Conservation (phyloP, 2,797 vertebrate genomes). For the Poecilia velifera region DNA sequence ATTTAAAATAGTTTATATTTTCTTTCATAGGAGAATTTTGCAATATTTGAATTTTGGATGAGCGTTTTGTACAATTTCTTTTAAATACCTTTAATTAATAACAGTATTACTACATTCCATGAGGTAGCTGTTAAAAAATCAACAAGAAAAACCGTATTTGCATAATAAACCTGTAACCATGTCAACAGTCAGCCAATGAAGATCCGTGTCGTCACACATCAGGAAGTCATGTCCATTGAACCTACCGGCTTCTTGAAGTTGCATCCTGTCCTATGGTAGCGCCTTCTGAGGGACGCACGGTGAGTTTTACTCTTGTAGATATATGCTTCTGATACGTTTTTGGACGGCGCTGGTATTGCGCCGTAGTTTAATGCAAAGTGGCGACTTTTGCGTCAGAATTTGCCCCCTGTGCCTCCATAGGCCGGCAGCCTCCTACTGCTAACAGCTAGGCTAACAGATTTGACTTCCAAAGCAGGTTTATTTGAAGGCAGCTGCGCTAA, state of each 20-base stretch:
- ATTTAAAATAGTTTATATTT: background rate
- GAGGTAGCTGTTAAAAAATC: background rate
- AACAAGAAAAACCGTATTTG: background rate
- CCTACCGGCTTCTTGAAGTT: slow-evolving; percentile 65
- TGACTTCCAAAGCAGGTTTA: slow-evolving; percentile 31
- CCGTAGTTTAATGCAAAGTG: rapidly evolving
- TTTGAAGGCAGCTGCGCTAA: slow-evolving; percentile 21
- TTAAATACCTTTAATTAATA: background rate
- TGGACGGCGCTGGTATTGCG: rapidly evolving
- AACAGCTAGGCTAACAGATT: slow-evolving; percentile 64
- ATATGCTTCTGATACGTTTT: rapidly evolving
- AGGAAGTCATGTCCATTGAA: slow-evolving; percentile 63
- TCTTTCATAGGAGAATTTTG: background rate
- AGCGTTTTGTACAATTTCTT: background rate
- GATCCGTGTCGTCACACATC: slow-evolving; percentile 36
- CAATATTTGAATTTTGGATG: background rate
- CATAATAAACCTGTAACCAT: slow-evolving; percentile 12
- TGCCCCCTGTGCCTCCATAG: slow-evolving; percentile 5
- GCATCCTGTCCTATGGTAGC: slow-evolving; percentile 56
- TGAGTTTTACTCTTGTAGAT: slow-evolving; percentile 38
- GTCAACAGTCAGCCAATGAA: slow-evolving; percentile 31
- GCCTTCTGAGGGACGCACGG: slow-evolving; percentile 43
- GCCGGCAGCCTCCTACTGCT: slow-evolving; percentile 41
- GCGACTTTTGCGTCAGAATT: background rate
- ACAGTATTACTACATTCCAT: background rate